These are phyloP conservation scores for Cacatua alba DNA, from an alignment of 2,113 vertebrate species.

Conservation along the genomic window DNA sequence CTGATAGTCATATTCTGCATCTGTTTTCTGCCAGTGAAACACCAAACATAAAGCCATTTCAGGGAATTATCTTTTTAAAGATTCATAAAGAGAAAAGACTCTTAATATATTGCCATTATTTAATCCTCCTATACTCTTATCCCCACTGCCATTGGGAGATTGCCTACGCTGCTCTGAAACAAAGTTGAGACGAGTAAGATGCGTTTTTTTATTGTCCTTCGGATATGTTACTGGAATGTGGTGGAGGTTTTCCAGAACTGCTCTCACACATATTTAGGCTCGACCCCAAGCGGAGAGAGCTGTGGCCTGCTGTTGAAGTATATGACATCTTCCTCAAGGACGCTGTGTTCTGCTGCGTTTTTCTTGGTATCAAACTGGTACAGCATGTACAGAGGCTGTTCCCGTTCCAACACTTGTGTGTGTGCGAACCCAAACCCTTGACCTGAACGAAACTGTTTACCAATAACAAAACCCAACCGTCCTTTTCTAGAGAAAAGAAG, in stretches of 20 bases:
- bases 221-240: not conserved
- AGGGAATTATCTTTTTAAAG: not conserved
- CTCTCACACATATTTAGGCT: not conserved
- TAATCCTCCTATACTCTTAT: not conserved
- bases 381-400: not conserved
- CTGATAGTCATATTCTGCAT: not conserved
- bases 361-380: not conserved
- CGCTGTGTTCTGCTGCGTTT: not conserved
- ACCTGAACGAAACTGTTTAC: not conserved
- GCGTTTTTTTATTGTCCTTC: not conserved
- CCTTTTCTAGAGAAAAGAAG: not conserved
- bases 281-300: not conserved
- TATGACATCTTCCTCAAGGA: not conserved
- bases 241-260: not conserved
- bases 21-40: not conserved
- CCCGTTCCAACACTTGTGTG: not conserved
- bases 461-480: not conserved
- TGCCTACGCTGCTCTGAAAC: not conserved
- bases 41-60: not conserved
- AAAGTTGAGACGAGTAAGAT: not conserved
- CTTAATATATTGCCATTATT: not conserved
- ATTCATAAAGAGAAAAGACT: not conserved
- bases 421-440: not conserved
- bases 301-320: not conserved
- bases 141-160: not conserved